A percentile compares a stretch with the other conserved stretches of the same genome.
These are phyloP conservation scores for Hiodon alosoides DNA, from an alignment of 2,113 vertebrate genomes.

Conservation along the genomic window DNA sequence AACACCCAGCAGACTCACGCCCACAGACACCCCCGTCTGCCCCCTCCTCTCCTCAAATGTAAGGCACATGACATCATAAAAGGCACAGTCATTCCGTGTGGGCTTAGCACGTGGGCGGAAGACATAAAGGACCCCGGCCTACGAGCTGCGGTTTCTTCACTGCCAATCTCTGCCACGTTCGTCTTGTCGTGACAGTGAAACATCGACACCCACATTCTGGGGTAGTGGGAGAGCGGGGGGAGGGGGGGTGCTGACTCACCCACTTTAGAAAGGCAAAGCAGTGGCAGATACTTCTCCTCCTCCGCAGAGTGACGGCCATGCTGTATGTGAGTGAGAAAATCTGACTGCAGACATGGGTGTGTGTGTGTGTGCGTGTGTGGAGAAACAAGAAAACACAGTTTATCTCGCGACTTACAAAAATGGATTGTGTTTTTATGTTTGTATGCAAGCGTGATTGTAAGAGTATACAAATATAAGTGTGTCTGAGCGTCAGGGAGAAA, in stretches of 20 bases:
- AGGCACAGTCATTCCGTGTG: conserved; percentile 28
- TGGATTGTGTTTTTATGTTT: too few species aligned
- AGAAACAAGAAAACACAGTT: too few species aligned
- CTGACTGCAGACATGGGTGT: too few species aligned
- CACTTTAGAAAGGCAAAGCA: conserved; percentile 30
- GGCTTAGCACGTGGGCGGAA: conserved; percentile 37
- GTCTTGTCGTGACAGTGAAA: background rate
- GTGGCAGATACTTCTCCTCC: conserved; percentile 25
- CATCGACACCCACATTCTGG: conserved; percentile 39
- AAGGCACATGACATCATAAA: conserved; percentile 37
- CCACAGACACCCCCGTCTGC: conserved; percentile 27
- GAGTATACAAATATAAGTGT: too few species aligned
- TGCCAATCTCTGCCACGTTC: background rate
- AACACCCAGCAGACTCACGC: conserved; percentile 11
- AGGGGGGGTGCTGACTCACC: conserved; percentile 38
- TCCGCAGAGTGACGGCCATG: too few species aligned
- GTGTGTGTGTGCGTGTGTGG: background rate
- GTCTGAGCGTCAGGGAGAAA: too few species aligned
- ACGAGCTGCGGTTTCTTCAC: background rate
- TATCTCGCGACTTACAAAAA: too few species aligned
- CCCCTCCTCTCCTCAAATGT: conserved; percentile 21
- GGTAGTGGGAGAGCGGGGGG: conserved; percentile 40
- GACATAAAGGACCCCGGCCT: conserved; percentile 16
- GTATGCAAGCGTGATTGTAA: too few species aligned
- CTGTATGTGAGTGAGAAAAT: too few species aligned